Conservation (phyloP, 2,888 invertebrate genomes). For the Anagyrus pseudococci region DNA sequence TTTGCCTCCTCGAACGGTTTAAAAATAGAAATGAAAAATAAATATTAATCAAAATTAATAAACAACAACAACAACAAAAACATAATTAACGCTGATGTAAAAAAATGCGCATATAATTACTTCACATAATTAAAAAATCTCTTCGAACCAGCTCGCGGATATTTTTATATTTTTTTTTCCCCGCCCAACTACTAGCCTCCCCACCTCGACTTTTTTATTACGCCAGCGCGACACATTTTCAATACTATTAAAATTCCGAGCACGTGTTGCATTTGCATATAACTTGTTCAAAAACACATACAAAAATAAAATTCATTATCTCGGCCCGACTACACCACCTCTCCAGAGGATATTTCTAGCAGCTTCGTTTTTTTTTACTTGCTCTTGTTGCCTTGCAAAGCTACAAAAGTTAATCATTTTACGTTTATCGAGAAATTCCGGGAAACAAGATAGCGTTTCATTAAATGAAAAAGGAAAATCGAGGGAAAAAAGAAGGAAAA, state of each 20-base stretch:
- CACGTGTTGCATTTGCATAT: conserved; percentile 37
- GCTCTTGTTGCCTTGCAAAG: background rate
- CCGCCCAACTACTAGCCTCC: background rate
- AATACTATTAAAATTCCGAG: conserved; percentile 37
- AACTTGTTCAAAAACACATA: conserved; percentile 14
- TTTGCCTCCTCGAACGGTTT: no score
- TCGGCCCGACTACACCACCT: no score
- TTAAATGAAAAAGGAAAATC: no score
- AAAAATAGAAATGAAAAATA: no score
- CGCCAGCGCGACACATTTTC: conserved; percentile 25
- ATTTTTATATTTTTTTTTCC: conserved; percentile 5
- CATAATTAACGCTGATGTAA: no score
- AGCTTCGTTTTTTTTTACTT: conserved; percentile 5
- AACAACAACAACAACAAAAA: no score
- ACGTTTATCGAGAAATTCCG: no score
- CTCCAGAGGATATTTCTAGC: no score
- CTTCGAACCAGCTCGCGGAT: conserved; percentile 4
- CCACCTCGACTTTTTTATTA: conserved; percentile 5
- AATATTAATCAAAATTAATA: no score
- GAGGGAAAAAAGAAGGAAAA: background rate
- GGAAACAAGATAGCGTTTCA: no score
- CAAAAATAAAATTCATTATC: conserved; percentile 34
- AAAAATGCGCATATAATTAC: conserved; percentile 1
- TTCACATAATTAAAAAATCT: conserved; percentile 28
- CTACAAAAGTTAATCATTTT: no score